A percentile compares a stretch with the other conserved stretches of the same genome.
These are phyloP conservation scores for Drosophila quasianomalipes DNA, from an alignment of 2,888 invertebrate genomes.

Conservation along the genomic window DNA sequence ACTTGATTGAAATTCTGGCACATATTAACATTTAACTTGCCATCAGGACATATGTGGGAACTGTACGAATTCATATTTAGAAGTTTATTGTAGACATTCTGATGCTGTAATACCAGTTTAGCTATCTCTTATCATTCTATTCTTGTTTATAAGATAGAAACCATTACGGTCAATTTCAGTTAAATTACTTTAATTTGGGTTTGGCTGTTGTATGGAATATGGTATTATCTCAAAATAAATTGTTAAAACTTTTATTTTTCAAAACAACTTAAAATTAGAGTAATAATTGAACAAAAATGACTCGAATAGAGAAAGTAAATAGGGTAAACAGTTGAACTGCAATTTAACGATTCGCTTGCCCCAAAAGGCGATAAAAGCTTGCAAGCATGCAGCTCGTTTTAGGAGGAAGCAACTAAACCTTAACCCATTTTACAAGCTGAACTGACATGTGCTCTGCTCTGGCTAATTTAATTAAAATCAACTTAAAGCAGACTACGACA, in stretches of 20 bases:
- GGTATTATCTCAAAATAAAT: not conserved
- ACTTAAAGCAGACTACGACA: constrained; percentile 61
- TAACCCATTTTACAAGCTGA: constrained; percentile 1
- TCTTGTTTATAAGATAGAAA: too few species aligned
- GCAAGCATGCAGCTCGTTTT: constrained; percentile 6
- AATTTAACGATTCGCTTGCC: constrained; percentile 2
- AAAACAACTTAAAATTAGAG: not conserved
- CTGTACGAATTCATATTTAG: not conserved
- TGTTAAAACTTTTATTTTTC: too few species aligned
- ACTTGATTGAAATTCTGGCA: not conserved
- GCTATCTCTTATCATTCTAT: too few species aligned
- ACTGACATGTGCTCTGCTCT: constrained; percentile 59
- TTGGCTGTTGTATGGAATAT: not conserved
- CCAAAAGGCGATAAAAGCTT: constrained; percentile 23
- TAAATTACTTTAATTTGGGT: not conserved
- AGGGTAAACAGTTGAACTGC: not conserved
- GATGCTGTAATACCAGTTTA: too few species aligned
- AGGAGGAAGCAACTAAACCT: not conserved
- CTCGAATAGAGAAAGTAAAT: not conserved
- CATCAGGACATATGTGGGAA: not conserved
- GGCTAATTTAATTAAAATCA: constrained; percentile 77
- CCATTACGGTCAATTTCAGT: not conserved
- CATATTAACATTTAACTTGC: not conserved
- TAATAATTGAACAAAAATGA: not conserved
- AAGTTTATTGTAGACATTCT: not conserved